phyloP scores from a whole-genome alignment of 2,888 invertebrate species.

The Tubulanus polymorphus region DNA sequence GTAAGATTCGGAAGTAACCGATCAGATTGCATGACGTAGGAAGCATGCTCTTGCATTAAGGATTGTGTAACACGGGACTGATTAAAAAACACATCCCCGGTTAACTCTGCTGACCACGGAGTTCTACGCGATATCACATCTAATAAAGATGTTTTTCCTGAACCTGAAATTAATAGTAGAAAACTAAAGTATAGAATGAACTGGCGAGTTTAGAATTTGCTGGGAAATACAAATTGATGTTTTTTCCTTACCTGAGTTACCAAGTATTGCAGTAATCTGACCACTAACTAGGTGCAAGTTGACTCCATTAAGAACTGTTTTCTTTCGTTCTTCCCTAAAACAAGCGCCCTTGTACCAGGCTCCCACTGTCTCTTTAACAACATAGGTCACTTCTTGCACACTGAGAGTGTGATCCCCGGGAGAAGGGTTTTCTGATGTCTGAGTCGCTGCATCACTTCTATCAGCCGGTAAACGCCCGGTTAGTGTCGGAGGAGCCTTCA shows the following conservation, averaged over 20 bases:
- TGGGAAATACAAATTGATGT: no score
- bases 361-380: conserved; percentile 30
- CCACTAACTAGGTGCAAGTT: conserved; percentile 31
- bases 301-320: conserved; percentile 27
- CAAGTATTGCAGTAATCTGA: conserved; percentile 33
- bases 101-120: conserved; percentile 21
- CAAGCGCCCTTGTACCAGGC: conserved; percentile 40
- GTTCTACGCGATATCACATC: conserved; percentile 75
- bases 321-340: conserved; percentile 26
- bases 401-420: not conserved
- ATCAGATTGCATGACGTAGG: conserved; percentile 82
- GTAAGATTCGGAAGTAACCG: conserved; percentile 79
- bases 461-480: no score
- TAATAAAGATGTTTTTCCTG: conserved; percentile 88
- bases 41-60: conserved; percentile 78
- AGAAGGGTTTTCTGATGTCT: not conserved
- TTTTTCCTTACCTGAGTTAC: conserved; percentile 39
- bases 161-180: no score
- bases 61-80: conserved; percentile 50
- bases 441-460: not conserved
- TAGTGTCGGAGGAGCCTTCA: no score
- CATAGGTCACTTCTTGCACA: conserved; percentile 8
- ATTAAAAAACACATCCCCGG: conserved; percentile 31
- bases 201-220: no score
- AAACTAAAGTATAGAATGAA: no score